A percentile compares a stretch with the other conserved stretches of the same genome.
Evolutionary conservation across 2,113 vertebrate genomes (phyloP).

Genomic region (Brachirus orientalis): DNA sequence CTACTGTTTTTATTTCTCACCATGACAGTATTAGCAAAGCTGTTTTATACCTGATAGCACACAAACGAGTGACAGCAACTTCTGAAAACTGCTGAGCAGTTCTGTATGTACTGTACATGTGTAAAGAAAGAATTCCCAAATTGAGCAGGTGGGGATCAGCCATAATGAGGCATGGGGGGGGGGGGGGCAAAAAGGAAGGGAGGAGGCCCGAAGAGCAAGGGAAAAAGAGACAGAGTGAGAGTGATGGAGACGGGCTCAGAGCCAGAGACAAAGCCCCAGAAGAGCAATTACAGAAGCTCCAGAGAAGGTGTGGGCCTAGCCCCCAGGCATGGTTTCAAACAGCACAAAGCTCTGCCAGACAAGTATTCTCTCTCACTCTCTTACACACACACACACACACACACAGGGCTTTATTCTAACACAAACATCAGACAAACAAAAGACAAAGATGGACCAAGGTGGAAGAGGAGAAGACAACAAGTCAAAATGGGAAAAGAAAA

Average conservation of each 20-base stretch:
- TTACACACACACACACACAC: conserved; percentile 28
- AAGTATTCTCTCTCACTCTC: conserved; percentile 11
- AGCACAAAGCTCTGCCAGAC: conserved; percentile 57
- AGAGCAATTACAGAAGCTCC: conserved; percentile 78
- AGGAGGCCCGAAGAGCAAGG: conserved; percentile 42
- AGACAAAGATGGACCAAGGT: conserved; percentile 15
- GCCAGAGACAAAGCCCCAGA: conserved; percentile 73
- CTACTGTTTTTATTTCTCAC: conserved; percentile 70
- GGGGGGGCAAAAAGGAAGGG: conserved; percentile 25
- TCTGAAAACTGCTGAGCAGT: conserved; percentile 70
- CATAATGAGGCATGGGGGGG: conserved; percentile 70
- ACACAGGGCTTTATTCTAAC: conserved; percentile 9
- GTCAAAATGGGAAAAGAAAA: conserved; percentile 21
- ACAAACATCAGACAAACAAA: conserved; percentile 22
- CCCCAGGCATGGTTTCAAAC: conserved; percentile 66
- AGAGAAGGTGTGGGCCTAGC: conserved; percentile 68
- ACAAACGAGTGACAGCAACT: conserved; percentile 66
- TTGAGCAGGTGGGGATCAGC: conserved; percentile 73
- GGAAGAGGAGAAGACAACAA: conserved; percentile 7
- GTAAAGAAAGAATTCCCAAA: conserved; percentile 51
- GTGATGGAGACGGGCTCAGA: conserved; percentile 61
- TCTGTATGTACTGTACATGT: conserved; percentile 17
- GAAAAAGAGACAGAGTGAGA: conserved; percentile 48
- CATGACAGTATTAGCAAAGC: conserved; percentile 71
- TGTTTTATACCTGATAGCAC: conserved; percentile 76